Conservation (phyloP, 53 echinoderm and acorn worm species). For the Henricia sp. region DNA sequence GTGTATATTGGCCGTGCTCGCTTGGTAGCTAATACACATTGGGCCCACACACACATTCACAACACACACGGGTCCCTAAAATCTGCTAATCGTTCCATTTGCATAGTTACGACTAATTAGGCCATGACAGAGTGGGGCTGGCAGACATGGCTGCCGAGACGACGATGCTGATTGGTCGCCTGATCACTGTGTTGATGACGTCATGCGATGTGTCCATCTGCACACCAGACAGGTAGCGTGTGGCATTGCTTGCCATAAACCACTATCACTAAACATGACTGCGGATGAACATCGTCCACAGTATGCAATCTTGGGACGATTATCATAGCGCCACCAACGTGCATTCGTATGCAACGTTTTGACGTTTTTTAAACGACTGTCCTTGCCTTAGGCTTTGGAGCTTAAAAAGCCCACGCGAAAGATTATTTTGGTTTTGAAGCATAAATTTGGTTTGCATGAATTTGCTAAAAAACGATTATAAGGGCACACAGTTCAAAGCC, state of each 20-base stretch:
- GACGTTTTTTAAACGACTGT: no score
- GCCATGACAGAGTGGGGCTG: conserved; percentile 56
- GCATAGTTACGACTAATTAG: conserved; percentile 75
- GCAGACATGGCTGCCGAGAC: conserved; percentile 39
- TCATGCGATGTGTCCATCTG: background rate
- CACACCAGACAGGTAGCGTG: background rate
- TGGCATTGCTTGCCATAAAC: background rate
- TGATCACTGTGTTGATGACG: conserved; percentile 47
- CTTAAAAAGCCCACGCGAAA: no score
- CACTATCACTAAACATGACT: background rate
- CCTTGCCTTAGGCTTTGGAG: no score
- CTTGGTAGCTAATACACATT: background rate
- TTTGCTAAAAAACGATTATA: no score
- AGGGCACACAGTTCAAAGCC: no score
- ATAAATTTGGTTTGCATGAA: no score
- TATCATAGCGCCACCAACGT: conserved; percentile 19
- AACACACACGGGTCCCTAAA: conserved; percentile 37
- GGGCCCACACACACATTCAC: background rate
- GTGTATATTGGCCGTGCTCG: no score
- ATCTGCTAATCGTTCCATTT: conserved; percentile 72
- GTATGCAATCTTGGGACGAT: background rate
- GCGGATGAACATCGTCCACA: background rate
- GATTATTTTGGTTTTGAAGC: no score
- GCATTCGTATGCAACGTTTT: no score
- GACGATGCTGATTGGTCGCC: conserved; percentile 26